Percentiles rank a stretch among this genome's conserved stretches.
Evolutionary conservation across 2,113 vertebrate species (phyloP).

Genomic region (Xiphorhynchus elegans): DNA sequence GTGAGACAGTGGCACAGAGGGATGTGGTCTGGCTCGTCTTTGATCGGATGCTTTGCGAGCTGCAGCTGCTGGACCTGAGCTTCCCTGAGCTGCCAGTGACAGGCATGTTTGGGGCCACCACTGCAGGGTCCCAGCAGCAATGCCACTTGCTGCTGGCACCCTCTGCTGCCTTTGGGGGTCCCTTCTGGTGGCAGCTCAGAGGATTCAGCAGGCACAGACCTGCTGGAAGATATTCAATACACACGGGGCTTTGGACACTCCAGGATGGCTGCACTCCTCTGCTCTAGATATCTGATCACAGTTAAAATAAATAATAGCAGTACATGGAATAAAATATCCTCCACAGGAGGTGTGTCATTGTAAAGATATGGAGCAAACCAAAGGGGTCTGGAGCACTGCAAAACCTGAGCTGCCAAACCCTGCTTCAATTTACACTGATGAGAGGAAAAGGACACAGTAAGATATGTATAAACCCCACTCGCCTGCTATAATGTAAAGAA

Average conservation of each 20-base stretch:
- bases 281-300: background rate
- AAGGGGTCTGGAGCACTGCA: background rate
- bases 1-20: background rate
- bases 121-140: background rate
- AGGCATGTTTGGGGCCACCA: background rate
- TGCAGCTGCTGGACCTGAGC: accelerated
- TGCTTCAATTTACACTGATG: background rate
- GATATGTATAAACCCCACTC: background rate
- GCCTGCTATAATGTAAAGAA: background rate
- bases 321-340: background rate
- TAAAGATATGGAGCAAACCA: background rate
- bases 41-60: accelerated
- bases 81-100: accelerated
- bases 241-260: accelerated
- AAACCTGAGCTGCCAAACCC: background rate
- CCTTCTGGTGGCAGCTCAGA: background rate
- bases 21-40: accelerated
- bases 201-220: background rate
- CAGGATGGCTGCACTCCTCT: background rate
- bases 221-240: background rate
- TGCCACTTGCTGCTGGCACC: background rate
- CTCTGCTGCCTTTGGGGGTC: background rate
- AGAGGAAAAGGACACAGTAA: background rate
- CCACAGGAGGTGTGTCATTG: background rate
- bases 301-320: background rate